Percentiles rank a stretch among this genome's conserved stretches.
Evolutionary conservation across 2,113 vertebrate species (phyloP).

Genomic region (Micronycteris hirsuta): DNA sequence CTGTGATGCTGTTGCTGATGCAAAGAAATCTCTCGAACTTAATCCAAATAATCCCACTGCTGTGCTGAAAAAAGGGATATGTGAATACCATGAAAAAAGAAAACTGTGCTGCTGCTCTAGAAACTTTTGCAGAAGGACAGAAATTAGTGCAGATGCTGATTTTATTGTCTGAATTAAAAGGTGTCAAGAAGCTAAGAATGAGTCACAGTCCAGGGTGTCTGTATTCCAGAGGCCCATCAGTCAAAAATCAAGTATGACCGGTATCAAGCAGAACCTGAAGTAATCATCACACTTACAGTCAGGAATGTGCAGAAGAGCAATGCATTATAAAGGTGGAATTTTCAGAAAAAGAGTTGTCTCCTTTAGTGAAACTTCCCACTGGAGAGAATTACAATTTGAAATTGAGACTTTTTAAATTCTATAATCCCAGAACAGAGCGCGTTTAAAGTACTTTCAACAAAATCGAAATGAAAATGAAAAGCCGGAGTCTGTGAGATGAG

Average conservation of each 20-base stretch:
- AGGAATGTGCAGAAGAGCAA: slow-evolving; percentile 91
- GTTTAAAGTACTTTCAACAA: slow-evolving; percentile 94
- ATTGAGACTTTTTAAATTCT: slow-evolving; percentile 88
- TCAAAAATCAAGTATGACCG: slow-evolving; percentile 83
- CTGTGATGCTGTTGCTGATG: not conserved
- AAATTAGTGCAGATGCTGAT: slow-evolving; percentile 75
- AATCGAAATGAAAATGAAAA: slow-evolving; percentile 48
- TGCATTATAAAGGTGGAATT: slow-evolving; percentile 82
- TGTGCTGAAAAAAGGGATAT: not conserved
- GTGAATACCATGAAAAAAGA: not conserved
- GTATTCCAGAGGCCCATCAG: not conserved
- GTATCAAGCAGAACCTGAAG: slow-evolving; percentile 97
- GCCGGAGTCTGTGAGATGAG: no score
- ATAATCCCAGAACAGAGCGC: slow-evolving; percentile 91
- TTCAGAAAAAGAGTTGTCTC: slow-evolving; percentile 83
- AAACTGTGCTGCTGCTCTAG: not conserved
- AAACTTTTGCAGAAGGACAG: not conserved
- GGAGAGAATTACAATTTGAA: slow-evolving; percentile 88
- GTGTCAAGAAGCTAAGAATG: slow-evolving; percentile 88
- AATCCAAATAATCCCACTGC: not conserved
- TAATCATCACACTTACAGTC: slow-evolving; percentile 92
- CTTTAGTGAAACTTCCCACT: slow-evolving; percentile 84
- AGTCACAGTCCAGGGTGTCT: slow-evolving; percentile 29
- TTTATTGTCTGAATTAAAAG: slow-evolving; percentile 90
- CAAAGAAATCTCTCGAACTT: not conserved